Base-by-base conservation (phyloP, 92 coral and sea anemone genomes). In the Porites divaricata region DNA sequence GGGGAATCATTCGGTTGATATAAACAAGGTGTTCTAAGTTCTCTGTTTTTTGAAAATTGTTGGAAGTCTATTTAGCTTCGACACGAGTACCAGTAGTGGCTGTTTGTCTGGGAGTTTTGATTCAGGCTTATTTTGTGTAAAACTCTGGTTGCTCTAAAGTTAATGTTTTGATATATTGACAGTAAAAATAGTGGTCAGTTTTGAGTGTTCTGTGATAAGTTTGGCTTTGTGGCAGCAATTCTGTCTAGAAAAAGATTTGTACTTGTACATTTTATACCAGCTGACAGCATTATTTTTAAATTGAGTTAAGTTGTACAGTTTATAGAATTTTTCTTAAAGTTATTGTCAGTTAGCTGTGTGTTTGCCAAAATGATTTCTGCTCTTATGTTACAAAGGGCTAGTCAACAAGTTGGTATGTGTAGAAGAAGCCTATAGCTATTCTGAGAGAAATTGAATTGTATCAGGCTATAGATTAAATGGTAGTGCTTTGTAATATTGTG, bases 271-370 rank as follows among this genome's bases (percentile, higher is more conserved):
- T 75, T 74, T 23, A 81, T 21, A 75, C 21, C 56, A 51, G 81
- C 73, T 10, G 53, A 26, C 72, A 65, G 63, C 23, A 64, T 70
- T 83, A 83, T 75, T 84, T 84, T 84, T 75, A 67, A 76, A 84
- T 19, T 41, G 52, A 80, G 53, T 69, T 28, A n/a, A 9, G 64
- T 59, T 81, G 86, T 72, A 66, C 50, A 54, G 71, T 73, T 28
- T 28, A 22, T 63, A 52, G 23, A 63, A 72, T 15, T 20, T 59
- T 72, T 14, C 48, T 53, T 22, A 73, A 21, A 72, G 48, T 41
- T 41, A 21, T 22, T n/a, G 72, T 20, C 26, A 14, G 22, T 61
- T 72, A 53, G 63, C 41, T 59, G 71, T 20, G 62, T 72, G 63
- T 72, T 61, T 71, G 58, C 71, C 63, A 48, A 61, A 19, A 1